phyloP scores from a whole-genome alignment of 2,888 invertebrate species.

The Pristionchus exspectatus region DNA sequence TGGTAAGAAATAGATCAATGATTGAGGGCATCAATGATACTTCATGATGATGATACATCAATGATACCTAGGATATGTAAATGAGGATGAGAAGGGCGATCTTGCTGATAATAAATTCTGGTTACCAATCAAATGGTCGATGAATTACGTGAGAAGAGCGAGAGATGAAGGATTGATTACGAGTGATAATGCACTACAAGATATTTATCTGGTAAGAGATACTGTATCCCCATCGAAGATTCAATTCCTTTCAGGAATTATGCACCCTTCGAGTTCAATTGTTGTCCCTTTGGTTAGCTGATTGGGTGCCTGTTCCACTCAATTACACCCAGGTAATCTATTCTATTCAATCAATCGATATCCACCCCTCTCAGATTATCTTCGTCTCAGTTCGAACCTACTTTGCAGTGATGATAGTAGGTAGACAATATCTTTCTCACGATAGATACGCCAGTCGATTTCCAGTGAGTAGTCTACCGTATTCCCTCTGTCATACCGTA shows the following conservation, averaged over 20 bases:
- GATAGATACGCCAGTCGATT: slow-evolving; percentile 20
- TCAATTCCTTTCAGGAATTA: not conserved
- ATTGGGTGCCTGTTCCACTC: slow-evolving; percentile 54
- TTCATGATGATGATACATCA: no score
- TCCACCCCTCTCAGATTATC: slow-evolving; percentile 1
- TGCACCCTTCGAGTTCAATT: slow-evolving; percentile 40
- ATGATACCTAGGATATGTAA: slow-evolving; percentile 39
- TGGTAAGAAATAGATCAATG: not conserved
- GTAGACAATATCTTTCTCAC: slow-evolving; percentile 43
- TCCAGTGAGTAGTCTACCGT: slow-evolving; percentile 1
- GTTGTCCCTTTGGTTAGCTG: slow-evolving; percentile 36
- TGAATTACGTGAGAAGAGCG: slow-evolving; percentile 43
- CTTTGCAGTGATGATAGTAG: slow-evolving; percentile 51
- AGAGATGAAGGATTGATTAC: slow-evolving; percentile 52
- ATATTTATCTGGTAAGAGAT: slow-evolving; percentile 42
- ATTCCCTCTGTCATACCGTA: not conserved
- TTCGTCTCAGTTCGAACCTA: slow-evolving; percentile 49
- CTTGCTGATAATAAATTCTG: slow-evolving; percentile 52
- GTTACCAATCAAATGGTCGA: slow-evolving; percentile 52
- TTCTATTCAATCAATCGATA: not conserved
- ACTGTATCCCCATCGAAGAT: not conserved
- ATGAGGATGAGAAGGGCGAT: slow-evolving; percentile 25
- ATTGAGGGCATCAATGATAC: not conserved
- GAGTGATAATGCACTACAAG: slow-evolving; percentile 30
- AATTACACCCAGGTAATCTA: slow-evolving; percentile 49